Conservation (phyloP, 2,113 vertebrate genomes). For the Dasypus novemcinctus region DNA sequence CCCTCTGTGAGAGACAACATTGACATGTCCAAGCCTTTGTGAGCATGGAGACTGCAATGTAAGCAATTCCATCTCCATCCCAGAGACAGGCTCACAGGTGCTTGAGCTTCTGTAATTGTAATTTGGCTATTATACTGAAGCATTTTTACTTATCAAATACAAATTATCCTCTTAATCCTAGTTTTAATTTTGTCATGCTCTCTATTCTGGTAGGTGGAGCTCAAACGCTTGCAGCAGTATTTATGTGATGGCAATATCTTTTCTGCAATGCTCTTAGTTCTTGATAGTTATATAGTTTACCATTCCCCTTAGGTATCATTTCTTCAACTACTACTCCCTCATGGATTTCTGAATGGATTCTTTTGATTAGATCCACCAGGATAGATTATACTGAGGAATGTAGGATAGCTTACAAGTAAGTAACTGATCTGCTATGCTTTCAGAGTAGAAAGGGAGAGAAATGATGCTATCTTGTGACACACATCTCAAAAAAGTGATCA, state of each 20-base stretch:
- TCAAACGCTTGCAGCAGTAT: neutral
- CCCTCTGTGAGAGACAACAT: neutral
- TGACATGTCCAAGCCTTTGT: neutral
- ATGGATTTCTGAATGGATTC: constrained; percentile 31
- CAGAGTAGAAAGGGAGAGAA: constrained; percentile 6
- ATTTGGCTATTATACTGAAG: neutral
- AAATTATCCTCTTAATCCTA: neutral
- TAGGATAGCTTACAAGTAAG: neutral
- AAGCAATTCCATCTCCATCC: neutral
- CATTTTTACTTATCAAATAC: constrained; percentile 7
- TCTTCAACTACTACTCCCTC: neutral
- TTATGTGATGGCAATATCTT: neutral
- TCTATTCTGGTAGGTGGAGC: neutral
- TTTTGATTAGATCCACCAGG: constrained; percentile 52
- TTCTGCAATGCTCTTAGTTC: neutral
- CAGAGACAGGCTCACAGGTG: neutral
- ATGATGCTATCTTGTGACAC: neutral
- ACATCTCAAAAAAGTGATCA: neutral
- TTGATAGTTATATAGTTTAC: neutral
- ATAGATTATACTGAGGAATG: constrained; percentile 21
- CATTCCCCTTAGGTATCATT: neutral
- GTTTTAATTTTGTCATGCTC: neutral
- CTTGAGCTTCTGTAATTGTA: neutral
- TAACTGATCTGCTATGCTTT: constrained; percentile 30
- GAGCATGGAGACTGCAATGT: neutral